Percentiles rank a stretch among this genome's conserved stretches.
These are phyloP conservation scores for Notocelia uddmanniana DNA, from an alignment of 2,888 invertebrate genomes.

Conservation along the genomic window DNA sequence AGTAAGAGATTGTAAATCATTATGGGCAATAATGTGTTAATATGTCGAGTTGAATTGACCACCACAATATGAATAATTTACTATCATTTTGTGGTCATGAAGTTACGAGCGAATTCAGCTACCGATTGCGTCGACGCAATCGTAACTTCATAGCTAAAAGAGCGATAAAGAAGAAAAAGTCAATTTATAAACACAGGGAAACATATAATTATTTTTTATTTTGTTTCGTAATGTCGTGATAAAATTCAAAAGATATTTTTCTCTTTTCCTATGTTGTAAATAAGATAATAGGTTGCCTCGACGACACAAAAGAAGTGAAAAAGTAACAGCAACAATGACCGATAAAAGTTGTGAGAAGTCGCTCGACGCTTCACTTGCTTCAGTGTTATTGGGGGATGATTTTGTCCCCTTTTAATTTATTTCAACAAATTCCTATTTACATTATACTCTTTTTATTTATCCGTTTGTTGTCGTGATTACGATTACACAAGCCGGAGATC, in stretches of 20 bases:
- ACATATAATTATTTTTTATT: not conserved
- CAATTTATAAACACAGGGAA: not conserved
- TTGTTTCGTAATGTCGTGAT: not conserved
- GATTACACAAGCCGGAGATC: no score
- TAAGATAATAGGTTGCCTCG: slow-evolving; percentile 10
- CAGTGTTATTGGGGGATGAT: slow-evolving; percentile 8
- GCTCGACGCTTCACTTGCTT: slow-evolving; percentile 7
- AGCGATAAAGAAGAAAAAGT: not conserved
- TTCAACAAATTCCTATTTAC: slow-evolving; percentile 35
- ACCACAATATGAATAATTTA: not conserved
- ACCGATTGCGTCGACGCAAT: no score
- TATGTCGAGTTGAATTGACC: no score
- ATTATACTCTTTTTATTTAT: slow-evolving; percentile 8
- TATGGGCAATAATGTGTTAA: no score
- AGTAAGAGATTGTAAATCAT: no score
- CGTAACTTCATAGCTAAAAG: not conserved
- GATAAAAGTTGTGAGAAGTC: slow-evolving; percentile 22
- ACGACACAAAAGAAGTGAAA: slow-evolving; percentile 23
- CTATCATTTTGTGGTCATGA: not conserved
- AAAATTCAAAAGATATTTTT: not conserved
- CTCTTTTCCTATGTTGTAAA: slow-evolving; percentile 19
- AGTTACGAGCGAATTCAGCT: not conserved
- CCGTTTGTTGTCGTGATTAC: slow-evolving; percentile 15
- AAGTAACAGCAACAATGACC: slow-evolving; percentile 16
- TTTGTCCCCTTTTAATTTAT: slow-evolving; percentile 15